phyloP scores from a whole-genome alignment of 2,888 invertebrate species.

The Notodonta dromedarius region DNA sequence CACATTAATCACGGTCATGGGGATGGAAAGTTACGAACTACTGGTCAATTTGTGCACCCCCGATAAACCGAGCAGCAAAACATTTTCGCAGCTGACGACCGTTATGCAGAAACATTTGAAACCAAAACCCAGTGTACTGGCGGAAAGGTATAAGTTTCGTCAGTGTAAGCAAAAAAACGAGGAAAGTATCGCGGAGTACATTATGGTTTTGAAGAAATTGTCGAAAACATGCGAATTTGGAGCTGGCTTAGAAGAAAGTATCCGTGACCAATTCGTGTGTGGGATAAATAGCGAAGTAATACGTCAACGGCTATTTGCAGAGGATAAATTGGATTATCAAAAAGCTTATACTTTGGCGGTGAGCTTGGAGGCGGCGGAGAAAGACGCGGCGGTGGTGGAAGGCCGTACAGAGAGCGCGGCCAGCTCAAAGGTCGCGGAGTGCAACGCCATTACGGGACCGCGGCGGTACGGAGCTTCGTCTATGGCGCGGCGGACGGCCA shows the following conservation, averaged over 20 bases:
- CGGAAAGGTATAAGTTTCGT: constrained; percentile 8
- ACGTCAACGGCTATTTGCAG: constrained; percentile 30
- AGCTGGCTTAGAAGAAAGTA: constrained; percentile 22
- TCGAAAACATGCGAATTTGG: constrained; percentile 23
- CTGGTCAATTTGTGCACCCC: constrained; percentile 8
- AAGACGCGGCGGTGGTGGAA: constrained; percentile 20
- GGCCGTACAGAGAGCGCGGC: neutral
- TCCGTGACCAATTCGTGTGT: constrained; percentile 35
- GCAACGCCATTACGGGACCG: neutral
- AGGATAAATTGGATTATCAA: constrained; percentile 12
- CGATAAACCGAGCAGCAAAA: neutral
- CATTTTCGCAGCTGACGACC: neutral
- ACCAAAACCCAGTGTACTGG: constrained; percentile 1
- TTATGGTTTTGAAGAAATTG: constrained; percentile 17
- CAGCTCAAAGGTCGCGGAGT: neutral
- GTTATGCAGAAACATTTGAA: constrained; percentile 8
- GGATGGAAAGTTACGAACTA: constrained; percentile 6
- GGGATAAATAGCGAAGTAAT: constrained; percentile 22
- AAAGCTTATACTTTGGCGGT: constrained; percentile 20
- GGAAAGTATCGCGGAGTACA: constrained; percentile 18
- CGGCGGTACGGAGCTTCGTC: too few species aligned
- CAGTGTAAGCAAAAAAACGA: constrained; percentile 7
- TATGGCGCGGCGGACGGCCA: constrained; percentile 3
- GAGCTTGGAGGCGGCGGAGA: constrained; percentile 24
- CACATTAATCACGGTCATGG: too few species aligned